Conservation (phyloP, 2,113 vertebrate species). For the Procapra przewalskii region DNA sequence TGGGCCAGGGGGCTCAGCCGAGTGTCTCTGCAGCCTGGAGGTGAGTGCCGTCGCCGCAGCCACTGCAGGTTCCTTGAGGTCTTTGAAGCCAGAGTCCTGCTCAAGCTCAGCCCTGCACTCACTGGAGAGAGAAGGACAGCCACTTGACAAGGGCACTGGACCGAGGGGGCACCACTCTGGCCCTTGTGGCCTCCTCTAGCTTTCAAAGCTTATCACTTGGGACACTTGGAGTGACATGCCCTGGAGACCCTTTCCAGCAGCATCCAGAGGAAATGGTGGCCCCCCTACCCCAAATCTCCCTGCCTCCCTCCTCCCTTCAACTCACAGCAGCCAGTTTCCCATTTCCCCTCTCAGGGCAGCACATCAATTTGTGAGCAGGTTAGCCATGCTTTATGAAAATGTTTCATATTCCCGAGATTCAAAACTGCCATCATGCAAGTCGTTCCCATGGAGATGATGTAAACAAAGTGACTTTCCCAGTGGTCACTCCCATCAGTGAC, state of each 20-base stretch:
- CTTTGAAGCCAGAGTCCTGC: not conserved
- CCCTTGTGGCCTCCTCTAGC: not conserved
- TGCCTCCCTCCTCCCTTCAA: not conserved
- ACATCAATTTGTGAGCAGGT: not conserved
- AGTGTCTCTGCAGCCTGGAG: not conserved
- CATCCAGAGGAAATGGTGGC: not conserved
- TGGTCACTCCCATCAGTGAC: not conserved
- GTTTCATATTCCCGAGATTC: not conserved
- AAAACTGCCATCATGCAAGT: not conserved
- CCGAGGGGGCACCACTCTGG: accelerated
- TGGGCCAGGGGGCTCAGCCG: accelerated
- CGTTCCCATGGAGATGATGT: not conserved
- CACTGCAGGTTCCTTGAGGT: accelerated
- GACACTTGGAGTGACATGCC: not conserved
- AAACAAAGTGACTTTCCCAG: not conserved
- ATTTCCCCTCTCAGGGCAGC: not conserved
- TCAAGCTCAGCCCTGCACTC: not conserved
- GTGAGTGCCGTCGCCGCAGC: accelerated
- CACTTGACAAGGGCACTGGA: not conserved
- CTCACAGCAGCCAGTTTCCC: accelerated
- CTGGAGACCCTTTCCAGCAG: not conserved
- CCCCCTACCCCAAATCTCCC: accelerated
- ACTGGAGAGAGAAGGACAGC: accelerated
- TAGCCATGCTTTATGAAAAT: not conserved
- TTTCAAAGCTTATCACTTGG: too few relatives aligned